Base-by-base conservation (phyloP, 92 coral and sea anemone genomes). In the Zoanthus sansibaricus region DNA sequence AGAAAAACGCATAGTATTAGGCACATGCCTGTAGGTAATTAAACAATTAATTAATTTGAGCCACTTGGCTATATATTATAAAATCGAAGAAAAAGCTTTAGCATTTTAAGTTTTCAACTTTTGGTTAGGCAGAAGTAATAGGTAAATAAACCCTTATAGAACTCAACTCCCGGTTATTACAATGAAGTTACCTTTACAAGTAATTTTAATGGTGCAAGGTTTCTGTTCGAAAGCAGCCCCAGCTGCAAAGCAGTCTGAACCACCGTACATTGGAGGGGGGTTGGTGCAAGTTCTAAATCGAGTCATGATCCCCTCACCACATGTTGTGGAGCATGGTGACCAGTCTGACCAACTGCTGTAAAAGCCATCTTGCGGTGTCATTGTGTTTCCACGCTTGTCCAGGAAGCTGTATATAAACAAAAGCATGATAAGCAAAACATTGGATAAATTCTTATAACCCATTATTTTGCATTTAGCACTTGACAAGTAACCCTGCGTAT, bases 311-410 rank as follows among this genome's bases (percentile, higher is more conserved):
- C 85, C 85, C 11, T 80, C 85, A 17, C 62, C 74, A 8, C 85
- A 80, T 7, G 85, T 45, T 2, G 52, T 18, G 44, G 85, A 80
- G 52, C 85, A 80, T 16, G 49, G 85, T 7, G 85, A 64, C 85
- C 85, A 80, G 42, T 66, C 85, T 15, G 85, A 80, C 85, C 85
- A 80, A 31, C 18, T 66, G 59, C 58, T 80, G 75, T 80, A 80
- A 42, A 16, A 18, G 42, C 85, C 85, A 31, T 80, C 52, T 21
- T 68, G 85, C 2, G 85, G 85, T 64, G 46, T 62, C 85, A 80
- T 80, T 13, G 14, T 5, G 15, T 66, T 17, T 21, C 64, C 85
- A 4, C 73, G 59, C 16, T 64, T 80, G 73, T 80, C 85, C n/a
- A 80, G 48, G 13, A 80, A 80, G 75, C 85, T 80, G 14, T 7